Base-by-base conservation (phyloP, 2,113 vertebrate genomes). In the Mirza zaza region DNA sequence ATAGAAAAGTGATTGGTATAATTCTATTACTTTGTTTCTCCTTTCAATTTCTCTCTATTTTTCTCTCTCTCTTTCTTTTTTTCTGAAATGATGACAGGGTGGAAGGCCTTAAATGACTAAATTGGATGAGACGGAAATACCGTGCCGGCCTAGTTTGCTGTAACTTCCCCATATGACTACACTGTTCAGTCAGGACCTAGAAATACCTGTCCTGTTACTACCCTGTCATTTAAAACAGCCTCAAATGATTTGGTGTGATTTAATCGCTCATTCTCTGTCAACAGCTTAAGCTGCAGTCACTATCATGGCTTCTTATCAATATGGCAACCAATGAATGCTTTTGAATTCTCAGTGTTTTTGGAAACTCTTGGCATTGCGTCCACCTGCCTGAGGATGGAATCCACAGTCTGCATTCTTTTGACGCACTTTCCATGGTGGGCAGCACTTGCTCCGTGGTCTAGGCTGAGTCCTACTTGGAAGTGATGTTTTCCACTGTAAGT, bases 151-250 rank as follows among this genome's bases (percentile, higher is more conserved):
- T 88, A 42, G 39, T 93, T 91, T 76, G 36, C 36, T 65, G 23
- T 63, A 50, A 81, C 92, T 97, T 97, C 77, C 90, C 27, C 82
- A 1, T 68, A 52, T 95, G 95, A 90, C 50, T 86, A 21, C 32
- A 14, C 25, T 50, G 34, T 67, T 7, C 15, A n/a, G 29, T 32
- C 25, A 83, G 73, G 57, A 75, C 48, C 73, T 79, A 67, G 95
- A 97, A 94, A 96, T 96, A 92, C 96, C 94, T 96, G 90, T 96
- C 85, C 48, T 65, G 42, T 90, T 92, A 92, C 87, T 95, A 92
- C 77, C 42, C 84, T 92, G 48, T 50, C 90, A 76, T 92, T 96
- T 82, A 85, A 94, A 75, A 87, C 76, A 90, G 71, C 67, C 61
- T 70, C n/a, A 20, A 59, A 92, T 87, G 71, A 23, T 68, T 90